Evolutionary conservation across 2,797 vertebrate genomes (phyloP), one percentile per base, ranked within the genome.

Genomic region (Cossypha polioptera): DNA sequence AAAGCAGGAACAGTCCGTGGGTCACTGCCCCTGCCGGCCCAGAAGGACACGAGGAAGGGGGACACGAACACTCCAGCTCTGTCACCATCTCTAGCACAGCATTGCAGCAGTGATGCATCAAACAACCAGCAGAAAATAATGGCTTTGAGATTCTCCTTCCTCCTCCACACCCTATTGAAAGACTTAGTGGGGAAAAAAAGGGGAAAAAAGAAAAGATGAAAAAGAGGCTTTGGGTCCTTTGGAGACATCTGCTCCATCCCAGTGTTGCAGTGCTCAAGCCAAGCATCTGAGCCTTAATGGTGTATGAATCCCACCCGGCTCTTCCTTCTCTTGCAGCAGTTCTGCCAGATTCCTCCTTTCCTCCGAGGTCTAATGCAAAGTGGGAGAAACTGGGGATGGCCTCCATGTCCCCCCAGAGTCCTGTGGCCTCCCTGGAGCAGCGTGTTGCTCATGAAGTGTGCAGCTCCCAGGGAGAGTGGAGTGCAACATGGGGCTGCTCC

Each of bases 121-220:
- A 65, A 50, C 35, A 47, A 63, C 62, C 77, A 51, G 89, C 67
- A 91, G 86, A 40, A 80, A 50, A 50, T 9, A 75, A 88, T 38
- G 82, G 93, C 95, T 94, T 86, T 10, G 79, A 83, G 76, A 86
- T 80, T 73, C 80, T 74, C 71, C 67, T 79, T 72, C 67, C 59
- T 89, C 75, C 79, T 88, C 83, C 50, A 53, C 47, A 45, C 2
- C 19, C 48, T 75, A 19, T 1, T 38, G 48, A 45, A 68, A 72
- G 53, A 19, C 7, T 76, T 13, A 17, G 51, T 29, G 55, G 53
- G 54, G 1, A 1, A 19, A 47, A 25, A 45, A 75, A 55, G 40
- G 1, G 38, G 1, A 10, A 13, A 11, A 18, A 22, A 13, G 16
- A 13, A 42, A 29, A 11, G 0, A 38, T 9, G 20, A 54, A 58